Evolutionary conservation across 2,797 vertebrate species (phyloP).

Genomic region (Bucorvus abyssinicus): DNA sequence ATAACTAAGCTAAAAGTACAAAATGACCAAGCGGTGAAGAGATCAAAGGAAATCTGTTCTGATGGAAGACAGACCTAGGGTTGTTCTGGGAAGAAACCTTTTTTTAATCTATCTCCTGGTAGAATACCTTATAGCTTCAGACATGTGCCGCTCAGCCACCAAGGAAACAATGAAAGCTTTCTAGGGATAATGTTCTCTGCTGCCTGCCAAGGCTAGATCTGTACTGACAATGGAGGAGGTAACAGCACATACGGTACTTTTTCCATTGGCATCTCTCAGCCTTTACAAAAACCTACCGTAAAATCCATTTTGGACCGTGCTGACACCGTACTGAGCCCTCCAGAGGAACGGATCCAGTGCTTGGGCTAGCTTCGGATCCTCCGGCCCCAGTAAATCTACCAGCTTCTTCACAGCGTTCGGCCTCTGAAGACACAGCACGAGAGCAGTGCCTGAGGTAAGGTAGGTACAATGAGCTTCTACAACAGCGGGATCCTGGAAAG

Average conservation of each 20-base stretch:
- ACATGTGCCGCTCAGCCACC: background rate
- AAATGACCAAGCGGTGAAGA: background rate
- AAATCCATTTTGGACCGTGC: conserved; percentile 63
- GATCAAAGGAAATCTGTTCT: conserved; percentile 4
- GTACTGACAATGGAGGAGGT: background rate
- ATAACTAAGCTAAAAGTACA: background rate
- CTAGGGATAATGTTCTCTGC: background rate
- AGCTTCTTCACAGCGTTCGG: conserved; percentile 76
- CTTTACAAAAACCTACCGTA: conserved; percentile 65
- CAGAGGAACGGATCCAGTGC: conserved; percentile 55
- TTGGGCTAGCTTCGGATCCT: conserved; percentile 58
- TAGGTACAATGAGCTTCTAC: conserved; percentile 54
- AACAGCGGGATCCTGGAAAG: conserved; percentile 48
- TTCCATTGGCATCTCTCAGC: background rate
- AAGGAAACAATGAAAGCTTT: background rate
- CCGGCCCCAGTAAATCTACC: conserved; percentile 71
- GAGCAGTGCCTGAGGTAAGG: conserved; percentile 68
- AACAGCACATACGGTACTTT: background rate
- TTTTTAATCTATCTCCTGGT: background rate
- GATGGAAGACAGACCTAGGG: background rate
- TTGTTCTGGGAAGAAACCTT: background rate
- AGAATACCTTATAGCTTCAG: background rate
- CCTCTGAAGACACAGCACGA: conserved; percentile 77
- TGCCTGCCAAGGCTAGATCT: background rate
- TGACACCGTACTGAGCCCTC: conserved; percentile 69